Percentiles rank a stretch among this genome's conserved stretches.
Conservation (phyloP, 1,140 invertebrate genomes). For the Diorhabda elongata region DNA sequence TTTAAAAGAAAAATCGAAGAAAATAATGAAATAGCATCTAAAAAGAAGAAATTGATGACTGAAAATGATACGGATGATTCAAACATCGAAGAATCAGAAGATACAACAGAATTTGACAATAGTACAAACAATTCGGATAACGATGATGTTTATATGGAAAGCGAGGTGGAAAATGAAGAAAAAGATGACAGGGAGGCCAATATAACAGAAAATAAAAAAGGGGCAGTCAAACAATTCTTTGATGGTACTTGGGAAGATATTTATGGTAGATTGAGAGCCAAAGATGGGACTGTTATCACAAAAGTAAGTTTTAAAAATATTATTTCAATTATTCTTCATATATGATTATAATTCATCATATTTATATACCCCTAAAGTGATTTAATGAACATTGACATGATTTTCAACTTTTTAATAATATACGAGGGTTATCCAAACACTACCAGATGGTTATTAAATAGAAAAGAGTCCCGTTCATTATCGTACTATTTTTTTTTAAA, state of each 20-base stretch:
- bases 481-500: no score
- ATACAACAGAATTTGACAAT: conserved; percentile 17
- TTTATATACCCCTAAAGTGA: no score
- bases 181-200: conserved; percentile 32
- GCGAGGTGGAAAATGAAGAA: conserved; percentile 30
- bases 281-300: conserved; percentile 56
- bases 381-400: no score
- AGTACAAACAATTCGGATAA: conserved; percentile 34
- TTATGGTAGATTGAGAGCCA: conserved; percentile 81
- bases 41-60: conserved; percentile 19
- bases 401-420: no score
- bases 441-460: no score
- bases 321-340: background rate
- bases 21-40: conserved; percentile 2
- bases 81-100: conserved; percentile 20
- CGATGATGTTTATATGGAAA: conserved; percentile 26
- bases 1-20: background rate
- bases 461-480: no score
- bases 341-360: no score
- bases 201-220: conserved; percentile 29
- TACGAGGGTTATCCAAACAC: no score
- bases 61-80: conserved; percentile 38
- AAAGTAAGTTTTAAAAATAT: conserved; percentile 19
- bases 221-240: conserved; percentile 31
- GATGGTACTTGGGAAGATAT: conserved; percentile 80